Evolutionary conservation across 2,888 invertebrate genomes (phyloP).

Genomic region (Netelia virgata): DNA sequence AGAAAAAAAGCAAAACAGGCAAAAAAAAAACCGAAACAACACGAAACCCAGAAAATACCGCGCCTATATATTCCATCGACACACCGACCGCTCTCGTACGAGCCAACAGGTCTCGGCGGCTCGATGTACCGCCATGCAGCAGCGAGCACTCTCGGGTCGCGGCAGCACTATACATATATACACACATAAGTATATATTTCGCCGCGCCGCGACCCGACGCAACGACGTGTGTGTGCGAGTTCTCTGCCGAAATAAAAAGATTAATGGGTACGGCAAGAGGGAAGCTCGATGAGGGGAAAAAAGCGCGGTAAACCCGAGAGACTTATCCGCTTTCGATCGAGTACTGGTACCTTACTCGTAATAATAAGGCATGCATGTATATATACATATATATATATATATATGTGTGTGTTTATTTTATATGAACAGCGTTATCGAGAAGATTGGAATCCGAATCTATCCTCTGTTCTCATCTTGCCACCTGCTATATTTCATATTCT

Average conservation of each 20-base stretch:
- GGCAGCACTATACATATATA: background rate
- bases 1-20: conserved; percentile 43
- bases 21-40: conserved; percentile 60
- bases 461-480: conserved; percentile 30
- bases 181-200: background rate
- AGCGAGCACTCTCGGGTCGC: background rate
- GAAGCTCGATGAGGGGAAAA: conserved; percentile 34
- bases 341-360: conserved; percentile 51
- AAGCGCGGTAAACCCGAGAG: conserved; percentile 50
- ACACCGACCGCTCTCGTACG: conserved; percentile 59
- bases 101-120: conserved; percentile 63
- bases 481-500: conserved; percentile 51
- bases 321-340: conserved; percentile 65
- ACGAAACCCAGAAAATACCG: conserved; percentile 77
- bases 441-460: conserved; percentile 48
- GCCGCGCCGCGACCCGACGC: background rate
- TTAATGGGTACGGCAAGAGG: conserved; percentile 60
- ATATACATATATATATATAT: background rate
- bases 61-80: conserved; percentile 80
- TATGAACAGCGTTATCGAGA: conserved; percentile 19
- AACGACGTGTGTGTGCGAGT: conserved; percentile 44
- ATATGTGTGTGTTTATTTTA: background rate
- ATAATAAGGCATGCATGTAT: conserved; percentile 55
- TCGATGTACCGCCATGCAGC: conserved; percentile 18
- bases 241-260: conserved; percentile 67